Percentiles rank a stretch among this genome's conserved stretches.
Conservation (phyloP, 2,113 vertebrate species). For the Athene cunicularia region DNA sequence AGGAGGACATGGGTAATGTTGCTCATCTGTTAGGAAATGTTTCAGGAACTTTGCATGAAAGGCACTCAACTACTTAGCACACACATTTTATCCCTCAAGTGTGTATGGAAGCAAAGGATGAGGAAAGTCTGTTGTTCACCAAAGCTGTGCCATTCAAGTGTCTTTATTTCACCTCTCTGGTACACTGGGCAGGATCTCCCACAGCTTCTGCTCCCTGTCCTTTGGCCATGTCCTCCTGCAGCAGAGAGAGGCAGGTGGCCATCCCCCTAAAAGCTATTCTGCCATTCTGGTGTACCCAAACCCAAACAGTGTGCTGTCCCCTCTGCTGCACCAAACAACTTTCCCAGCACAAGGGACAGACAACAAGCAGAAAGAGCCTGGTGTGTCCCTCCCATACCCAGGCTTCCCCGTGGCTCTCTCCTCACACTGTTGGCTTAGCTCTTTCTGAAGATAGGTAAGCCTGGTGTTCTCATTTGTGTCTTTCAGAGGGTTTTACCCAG, state of each 20-base stretch:
- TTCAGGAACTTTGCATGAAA: neutral
- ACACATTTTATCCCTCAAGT: neutral
- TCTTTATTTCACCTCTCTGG: neutral
- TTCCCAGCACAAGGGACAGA: neutral
- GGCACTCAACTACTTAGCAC: neutral
- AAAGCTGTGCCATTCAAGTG: neutral
- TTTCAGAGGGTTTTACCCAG: neutral
- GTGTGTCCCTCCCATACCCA: neutral
- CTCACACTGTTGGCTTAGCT: neutral
- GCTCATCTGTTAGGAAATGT: conserved; percentile 10
- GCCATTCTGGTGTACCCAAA: neutral
- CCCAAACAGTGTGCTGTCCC: neutral
- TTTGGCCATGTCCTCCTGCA: neutral
- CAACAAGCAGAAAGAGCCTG: neutral
- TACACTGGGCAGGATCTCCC: neutral
- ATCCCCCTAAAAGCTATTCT: neutral
- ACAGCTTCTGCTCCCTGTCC: neutral
- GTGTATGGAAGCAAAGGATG: neutral
- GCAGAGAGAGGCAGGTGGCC: neutral
- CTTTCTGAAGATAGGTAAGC: neutral
- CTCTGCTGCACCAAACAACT: neutral
- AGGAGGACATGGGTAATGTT: neutral
- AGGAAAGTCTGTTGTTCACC: neutral
- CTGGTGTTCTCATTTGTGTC: neutral
- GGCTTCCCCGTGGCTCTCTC: neutral